Evolutionary conservation across 2,888 invertebrate species (phyloP), one percentile per base, ranked within the genome.

Genomic region (Megaustenia siamemsis): DNA sequence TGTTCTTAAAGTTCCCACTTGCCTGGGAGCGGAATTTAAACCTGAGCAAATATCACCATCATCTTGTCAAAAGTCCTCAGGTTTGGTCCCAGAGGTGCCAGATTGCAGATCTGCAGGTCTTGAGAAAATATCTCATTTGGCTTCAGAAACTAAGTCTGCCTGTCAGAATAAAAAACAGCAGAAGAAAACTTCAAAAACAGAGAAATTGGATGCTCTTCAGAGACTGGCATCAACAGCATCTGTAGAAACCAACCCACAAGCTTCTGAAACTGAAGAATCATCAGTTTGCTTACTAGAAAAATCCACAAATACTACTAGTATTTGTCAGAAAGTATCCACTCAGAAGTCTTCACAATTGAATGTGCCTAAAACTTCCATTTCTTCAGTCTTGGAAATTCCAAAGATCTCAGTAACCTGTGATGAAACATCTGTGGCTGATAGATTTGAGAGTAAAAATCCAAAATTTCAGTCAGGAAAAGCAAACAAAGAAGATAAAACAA

Each of bases 311-410:
- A 5, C 12, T n/a, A 5, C 35, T 3, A 35, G 35, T 18, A 68
- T 10, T 24, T 35, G 12, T 68, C 24, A 43, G 24, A 28, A 28
- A 28, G 32, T 56, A 24, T 21, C 3, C 3, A 15, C 71, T 71
- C 32, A 38, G 18, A 43, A n/a, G 5, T 60, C 60, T 35, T 28
- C 60, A 35, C 32, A 32, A 24, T 18, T 38, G 12, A 43, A n/a
- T n/a, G 15, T 78, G 3, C 12, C 43, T 15, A 28, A n/a, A 24
- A 24, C 60, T 78, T 28, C 66, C 12, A 5, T 18, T 28, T 28
- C 63, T 12, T 63, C 66, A 66, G 43, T 60, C 6, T 38, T 78
- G 15, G 78, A 78, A 32, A 78, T 78, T 28, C 78, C 78, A 38
- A 66, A 0, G 32, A 63, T 78, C 32, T 78, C 78, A 63, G n/a